Percentiles rank a stretch among this genome's conserved stretches.
Evolutionary conservation across 2,113 vertebrate species (phyloP).

Genomic region (Macroglossus sobrinus): DNA sequence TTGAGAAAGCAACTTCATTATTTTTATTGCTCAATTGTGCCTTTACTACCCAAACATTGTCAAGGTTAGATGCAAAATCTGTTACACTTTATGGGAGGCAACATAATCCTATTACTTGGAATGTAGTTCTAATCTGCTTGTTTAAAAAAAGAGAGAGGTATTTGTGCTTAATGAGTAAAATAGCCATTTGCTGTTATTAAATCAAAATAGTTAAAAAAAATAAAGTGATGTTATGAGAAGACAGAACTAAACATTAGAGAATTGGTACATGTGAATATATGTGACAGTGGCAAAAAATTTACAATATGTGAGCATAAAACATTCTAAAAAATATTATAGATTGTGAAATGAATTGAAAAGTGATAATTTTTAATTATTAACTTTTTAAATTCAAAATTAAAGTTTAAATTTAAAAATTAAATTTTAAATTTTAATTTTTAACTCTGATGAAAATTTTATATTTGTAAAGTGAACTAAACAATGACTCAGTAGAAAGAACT

Average conservation of each 20-base stretch:
- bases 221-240: not conserved
- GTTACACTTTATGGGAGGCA: not conserved
- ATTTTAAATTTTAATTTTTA: not conserved
- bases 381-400: too few relatives aligned
- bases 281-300: not conserved
- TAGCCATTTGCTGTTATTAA: not conserved
- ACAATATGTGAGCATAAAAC: not conserved
- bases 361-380: not conserved
- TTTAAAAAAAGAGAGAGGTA: not conserved
- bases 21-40: not conserved
- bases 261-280: not conserved
- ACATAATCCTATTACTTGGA: not conserved
- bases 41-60: not conserved
- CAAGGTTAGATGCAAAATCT: not conserved
- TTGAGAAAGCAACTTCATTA: not conserved
- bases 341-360: not conserved
- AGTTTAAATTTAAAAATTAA: too few relatives aligned
- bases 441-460: not conserved
- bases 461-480: not conserved
- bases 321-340: not conserved
- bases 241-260: not conserved
- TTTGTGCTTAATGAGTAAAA: not conserved
- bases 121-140: not conserved
- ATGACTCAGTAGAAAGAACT: not conserved
- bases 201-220: constrained; percentile 29